phyloP scores from a whole-genome alignment of 2,888 invertebrate genomes.

The Panzeria rudis region DNA sequence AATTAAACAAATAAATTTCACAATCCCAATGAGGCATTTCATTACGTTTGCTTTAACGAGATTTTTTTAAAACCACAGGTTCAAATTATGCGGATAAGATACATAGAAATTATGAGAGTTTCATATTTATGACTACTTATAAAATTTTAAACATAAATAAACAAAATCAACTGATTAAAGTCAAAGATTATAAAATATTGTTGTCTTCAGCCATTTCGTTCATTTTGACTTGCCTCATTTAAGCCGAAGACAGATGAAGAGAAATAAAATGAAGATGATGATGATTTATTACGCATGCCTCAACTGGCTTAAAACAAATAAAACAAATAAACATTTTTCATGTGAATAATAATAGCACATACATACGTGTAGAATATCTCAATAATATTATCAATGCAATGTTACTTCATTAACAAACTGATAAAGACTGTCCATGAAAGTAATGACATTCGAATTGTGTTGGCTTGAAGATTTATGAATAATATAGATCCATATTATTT shows the following conservation, averaged over 20 bases:
- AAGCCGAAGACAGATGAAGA: constrained; percentile 59
- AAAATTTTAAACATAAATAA: constrained; percentile 33
- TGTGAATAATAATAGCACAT: not conserved
- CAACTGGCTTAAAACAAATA: constrained; percentile 40
- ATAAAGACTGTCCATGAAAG: not conserved
- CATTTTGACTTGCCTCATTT: constrained; percentile 52
- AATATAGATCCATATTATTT: too few species aligned
- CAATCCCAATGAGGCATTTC: constrained; percentile 65
- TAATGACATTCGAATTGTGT: not conserved
- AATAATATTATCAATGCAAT: not conserved
- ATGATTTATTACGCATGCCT: constrained; percentile 64
- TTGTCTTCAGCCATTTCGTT: constrained; percentile 48
- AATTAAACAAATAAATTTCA: constrained; percentile 36
- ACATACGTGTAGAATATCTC: constrained; percentile 10
- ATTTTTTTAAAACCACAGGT: constrained; percentile 15
- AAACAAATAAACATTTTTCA: constrained; percentile 8
- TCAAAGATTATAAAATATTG: constrained; percentile 60
- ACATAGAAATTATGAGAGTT: constrained; percentile 19
- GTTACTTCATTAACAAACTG: not conserved
- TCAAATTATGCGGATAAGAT: constrained; percentile 9
- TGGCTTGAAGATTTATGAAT: too few species aligned
- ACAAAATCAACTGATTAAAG: constrained; percentile 57
- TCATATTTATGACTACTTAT: constrained; percentile 27
- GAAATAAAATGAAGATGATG: constrained; percentile 17
- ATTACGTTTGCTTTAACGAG: constrained; percentile 56